These are phyloP conservation scores for Anser brachyrhynchus DNA, from an alignment of 2,113 vertebrate species.

Conservation along the genomic window DNA sequence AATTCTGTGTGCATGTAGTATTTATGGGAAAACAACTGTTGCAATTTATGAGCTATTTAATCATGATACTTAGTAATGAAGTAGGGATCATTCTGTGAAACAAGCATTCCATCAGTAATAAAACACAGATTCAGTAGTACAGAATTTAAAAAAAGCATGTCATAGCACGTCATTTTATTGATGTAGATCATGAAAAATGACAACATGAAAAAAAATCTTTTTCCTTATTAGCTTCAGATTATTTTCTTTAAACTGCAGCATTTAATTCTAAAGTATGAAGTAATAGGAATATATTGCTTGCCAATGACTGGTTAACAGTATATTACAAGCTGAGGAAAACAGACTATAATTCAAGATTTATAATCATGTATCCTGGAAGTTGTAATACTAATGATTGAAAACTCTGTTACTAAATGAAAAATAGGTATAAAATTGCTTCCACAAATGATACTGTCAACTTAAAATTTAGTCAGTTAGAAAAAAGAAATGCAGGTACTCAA, in stretches of 20 bases:
- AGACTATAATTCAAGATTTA: neutral
- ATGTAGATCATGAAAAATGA: neutral
- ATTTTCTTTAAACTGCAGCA: neutral
- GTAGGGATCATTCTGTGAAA: neutral
- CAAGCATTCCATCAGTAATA: neutral
- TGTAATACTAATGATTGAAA: neutral
- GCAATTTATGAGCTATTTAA: constrained; percentile 29
- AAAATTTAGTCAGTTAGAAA: neutral
- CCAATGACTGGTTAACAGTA: neutral
- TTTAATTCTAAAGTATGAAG: neutral
- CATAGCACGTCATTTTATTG: neutral
- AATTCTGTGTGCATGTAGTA: neutral
- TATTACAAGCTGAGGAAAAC: neutral
- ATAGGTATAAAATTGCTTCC: constrained; percentile 4
- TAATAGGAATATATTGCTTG: neutral
- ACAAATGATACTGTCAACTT: neutral
- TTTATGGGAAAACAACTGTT: neutral
- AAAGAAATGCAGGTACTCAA: neutral
- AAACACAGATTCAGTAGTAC: neutral
- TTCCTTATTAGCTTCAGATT: neutral
- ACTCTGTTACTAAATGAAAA: neutral
- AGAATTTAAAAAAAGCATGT: neutral
- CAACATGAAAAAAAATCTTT: neutral
- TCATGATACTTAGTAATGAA: neutral
- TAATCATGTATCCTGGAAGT: neutral